phyloP scores from a whole-genome alignment of 2,113 vertebrate genomes.

The Phrynosoma platyrhinos region DNA sequence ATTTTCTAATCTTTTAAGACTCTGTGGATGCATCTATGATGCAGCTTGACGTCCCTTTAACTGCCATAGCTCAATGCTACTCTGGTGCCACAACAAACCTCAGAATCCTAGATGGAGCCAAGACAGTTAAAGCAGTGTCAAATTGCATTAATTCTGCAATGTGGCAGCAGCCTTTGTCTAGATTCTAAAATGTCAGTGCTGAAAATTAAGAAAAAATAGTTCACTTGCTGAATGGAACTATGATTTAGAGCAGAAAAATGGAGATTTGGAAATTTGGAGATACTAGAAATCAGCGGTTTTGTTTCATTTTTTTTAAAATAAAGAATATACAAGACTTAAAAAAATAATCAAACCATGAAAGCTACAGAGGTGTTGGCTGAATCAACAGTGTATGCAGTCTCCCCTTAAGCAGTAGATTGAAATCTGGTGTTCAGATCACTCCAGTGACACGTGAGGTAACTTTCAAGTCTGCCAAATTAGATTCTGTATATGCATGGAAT shows the following conservation, averaged over 20 bases:
- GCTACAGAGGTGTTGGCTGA: slow-evolving; percentile 51
- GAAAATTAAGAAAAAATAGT: neutral
- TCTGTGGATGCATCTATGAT: neutral
- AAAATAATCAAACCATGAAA: slow-evolving; percentile 32
- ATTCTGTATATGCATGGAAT: neutral
- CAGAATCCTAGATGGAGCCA: too few relatives aligned
- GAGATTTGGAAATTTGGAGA: slow-evolving; percentile 11
- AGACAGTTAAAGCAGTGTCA: too few relatives aligned
- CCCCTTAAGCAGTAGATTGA: neutral
- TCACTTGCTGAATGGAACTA: neutral
- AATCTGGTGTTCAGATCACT: neutral
- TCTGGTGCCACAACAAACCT: too few relatives aligned
- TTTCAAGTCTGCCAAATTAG: neutral
- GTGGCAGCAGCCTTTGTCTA: neutral
- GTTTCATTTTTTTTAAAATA: slow-evolving; percentile 44
- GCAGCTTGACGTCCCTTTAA: too few relatives aligned
- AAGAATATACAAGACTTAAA: slow-evolving; percentile 46
- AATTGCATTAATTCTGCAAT: neutral
- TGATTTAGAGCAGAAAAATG: slow-evolving; percentile 47
- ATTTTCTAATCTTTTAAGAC: neutral
- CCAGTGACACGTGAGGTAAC: neutral
- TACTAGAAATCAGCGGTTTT: slow-evolving; percentile 14
- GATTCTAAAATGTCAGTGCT: neutral
- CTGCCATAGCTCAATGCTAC: too few relatives aligned
- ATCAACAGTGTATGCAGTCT: neutral